Evolutionary conservation across 2,888 invertebrate species (phyloP).

Genomic region (Amblyteles armatorius): DNA sequence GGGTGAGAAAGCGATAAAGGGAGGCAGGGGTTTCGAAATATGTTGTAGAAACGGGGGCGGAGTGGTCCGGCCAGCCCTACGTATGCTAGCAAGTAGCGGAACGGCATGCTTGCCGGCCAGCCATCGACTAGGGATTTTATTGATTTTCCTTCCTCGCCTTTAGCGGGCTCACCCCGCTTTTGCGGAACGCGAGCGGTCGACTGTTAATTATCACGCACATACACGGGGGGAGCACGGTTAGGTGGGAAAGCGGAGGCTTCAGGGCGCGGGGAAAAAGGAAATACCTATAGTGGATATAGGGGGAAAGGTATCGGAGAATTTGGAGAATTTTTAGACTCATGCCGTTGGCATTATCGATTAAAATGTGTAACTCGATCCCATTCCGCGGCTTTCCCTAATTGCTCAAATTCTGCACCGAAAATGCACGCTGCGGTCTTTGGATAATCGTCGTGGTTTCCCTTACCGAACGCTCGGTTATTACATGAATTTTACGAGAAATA

Average conservation of each 20-base stretch:
- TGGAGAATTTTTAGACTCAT: conserved; percentile 60
- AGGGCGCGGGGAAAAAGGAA: not conserved
- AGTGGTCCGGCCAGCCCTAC: conserved; percentile 75
- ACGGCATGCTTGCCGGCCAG: conserved; percentile 57
- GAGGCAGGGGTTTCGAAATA: conserved; percentile 80
- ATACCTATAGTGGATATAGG: conserved; percentile 2
- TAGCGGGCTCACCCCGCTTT: conserved; percentile 62
- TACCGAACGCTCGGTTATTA: not conserved
- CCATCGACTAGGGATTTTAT: conserved; percentile 82
- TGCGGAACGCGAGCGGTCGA: conserved; percentile 68
- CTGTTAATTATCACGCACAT: conserved; percentile 68
- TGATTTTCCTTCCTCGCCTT: conserved; percentile 79
- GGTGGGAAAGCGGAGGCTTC: conserved; percentile 34
- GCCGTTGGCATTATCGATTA: conserved; percentile 53
- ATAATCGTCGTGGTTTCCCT: conserved; percentile 52
- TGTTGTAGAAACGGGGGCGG: conserved; percentile 79
- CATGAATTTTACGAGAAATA: not conserved
- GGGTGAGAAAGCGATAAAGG: conserved; percentile 45
- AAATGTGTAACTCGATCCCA: conserved; percentile 65
- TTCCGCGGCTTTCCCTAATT: conserved; percentile 63
- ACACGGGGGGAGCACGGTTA: conserved; percentile 15
- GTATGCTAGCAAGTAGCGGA: conserved; percentile 75
- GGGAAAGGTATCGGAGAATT: conserved; percentile 56
- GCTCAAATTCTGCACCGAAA: conserved; percentile 60
- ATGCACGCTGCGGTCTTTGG: conserved; percentile 43